Evolutionary conservation across 2,888 invertebrate genomes (phyloP).

Genomic region (Mimumesa dahlbomi): DNA sequence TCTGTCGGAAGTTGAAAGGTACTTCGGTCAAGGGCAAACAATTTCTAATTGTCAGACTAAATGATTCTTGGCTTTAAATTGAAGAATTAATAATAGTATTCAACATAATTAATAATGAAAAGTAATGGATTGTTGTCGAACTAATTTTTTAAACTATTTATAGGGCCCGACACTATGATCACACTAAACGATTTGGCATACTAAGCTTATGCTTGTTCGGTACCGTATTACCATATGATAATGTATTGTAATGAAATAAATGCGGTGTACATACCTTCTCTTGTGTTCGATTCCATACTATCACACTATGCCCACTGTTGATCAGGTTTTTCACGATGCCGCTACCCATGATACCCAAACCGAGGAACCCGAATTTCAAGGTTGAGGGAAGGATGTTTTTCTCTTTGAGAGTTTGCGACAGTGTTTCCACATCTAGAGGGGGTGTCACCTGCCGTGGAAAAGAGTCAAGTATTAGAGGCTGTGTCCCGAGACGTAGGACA

Average conservation of each 20-base stretch:
- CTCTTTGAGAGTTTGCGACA: conserved; percentile 89
- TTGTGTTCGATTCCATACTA: conserved; percentile 96
- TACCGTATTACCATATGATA: not conserved
- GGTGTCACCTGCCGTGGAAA: conserved; percentile 84
- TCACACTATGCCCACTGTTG: conserved; percentile 95
- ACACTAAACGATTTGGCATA: too few species aligned
- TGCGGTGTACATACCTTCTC: conserved; percentile 88
- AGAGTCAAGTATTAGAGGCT: conserved; percentile 26
- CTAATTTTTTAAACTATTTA: not conserved
- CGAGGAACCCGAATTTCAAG: conserved; percentile 96
- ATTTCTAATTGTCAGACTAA: too few species aligned
- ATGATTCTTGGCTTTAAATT: too few species aligned
- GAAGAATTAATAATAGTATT: too few species aligned
- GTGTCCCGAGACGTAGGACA: not conserved
- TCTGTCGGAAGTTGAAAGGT: too few species aligned
- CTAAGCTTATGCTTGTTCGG: too few species aligned
- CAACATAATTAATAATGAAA: too few species aligned
- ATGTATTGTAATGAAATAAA: conserved; percentile 21
- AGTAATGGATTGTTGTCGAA: not conserved
- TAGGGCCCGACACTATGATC: too few species aligned
- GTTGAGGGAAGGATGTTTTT: conserved; percentile 93
- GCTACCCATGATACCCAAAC: conserved; percentile 96
- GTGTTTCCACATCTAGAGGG: conserved; percentile 88
- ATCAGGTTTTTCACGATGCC: conserved; percentile 97
- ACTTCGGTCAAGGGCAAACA: too few species aligned